Evolutionary conservation across 2,797 vertebrate genomes (phyloP).

Genomic region (Pangasius mekongensis): DNA sequence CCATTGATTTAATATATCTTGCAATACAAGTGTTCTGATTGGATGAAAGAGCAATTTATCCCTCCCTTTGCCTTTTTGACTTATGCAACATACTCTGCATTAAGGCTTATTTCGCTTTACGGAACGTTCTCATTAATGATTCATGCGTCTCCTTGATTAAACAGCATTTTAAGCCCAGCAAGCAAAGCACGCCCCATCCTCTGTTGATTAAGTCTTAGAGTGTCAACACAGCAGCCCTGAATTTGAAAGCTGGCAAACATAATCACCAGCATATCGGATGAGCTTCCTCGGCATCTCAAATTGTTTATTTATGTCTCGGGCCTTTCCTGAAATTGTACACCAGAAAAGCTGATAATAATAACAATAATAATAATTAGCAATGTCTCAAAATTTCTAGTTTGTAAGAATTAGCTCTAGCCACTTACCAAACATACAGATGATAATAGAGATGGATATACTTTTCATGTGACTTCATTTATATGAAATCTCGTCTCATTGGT

Average conservation of each 20-base stretch:
- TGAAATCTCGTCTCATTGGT: neutral
- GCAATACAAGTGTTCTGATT: neutral
- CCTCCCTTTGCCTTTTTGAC: neutral
- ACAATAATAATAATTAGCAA: neutral
- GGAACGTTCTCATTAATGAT: constrained; percentile 53
- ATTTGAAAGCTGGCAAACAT: constrained; percentile 50
- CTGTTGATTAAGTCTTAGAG: constrained; percentile 58
- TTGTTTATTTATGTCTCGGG: constrained; percentile 12
- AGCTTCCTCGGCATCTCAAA: constrained; percentile 32
- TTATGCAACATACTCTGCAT: constrained; percentile 21
- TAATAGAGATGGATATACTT: neutral
- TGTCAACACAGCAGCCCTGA: constrained; percentile 53
- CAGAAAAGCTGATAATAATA: neutral
- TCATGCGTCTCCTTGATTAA: constrained; percentile 56
- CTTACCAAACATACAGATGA: neutral
- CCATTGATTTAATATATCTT: neutral
- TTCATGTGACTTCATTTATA: neutral
- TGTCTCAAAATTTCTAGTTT: neutral
- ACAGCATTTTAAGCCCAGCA: constrained; percentile 42
- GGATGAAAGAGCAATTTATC: neutral
- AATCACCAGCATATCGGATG: constrained; percentile 56
- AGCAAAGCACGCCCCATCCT: constrained; percentile 50
- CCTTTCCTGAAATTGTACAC: neutral
- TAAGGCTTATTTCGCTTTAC: constrained; percentile 25
- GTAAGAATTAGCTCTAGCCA: neutral